Base-by-base conservation (phyloP, 2,113 vertebrate species). In the Mola mola region DNA sequence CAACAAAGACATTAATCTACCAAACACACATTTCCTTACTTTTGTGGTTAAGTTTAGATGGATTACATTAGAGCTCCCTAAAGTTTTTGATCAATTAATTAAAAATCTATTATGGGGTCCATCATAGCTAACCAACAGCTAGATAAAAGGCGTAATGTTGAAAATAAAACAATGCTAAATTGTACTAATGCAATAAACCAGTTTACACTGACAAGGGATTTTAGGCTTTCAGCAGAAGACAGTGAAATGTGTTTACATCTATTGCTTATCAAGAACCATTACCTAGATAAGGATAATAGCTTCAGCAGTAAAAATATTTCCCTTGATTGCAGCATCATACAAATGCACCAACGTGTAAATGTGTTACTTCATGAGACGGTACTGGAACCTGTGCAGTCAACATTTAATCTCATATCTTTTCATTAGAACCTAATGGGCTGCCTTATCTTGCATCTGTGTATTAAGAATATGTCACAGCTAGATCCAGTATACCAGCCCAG, bases 391-490 rank as follows among this genome's bases (percentile, higher is more conserved):
- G 5, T 26, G 41, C 44, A 10, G 19, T 34, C 44, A 26, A 41
- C 21, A 1, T 8, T 11, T 9, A 0, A 5, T 17, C 40, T 56
- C 22, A 62, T 52, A 22, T 38, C 22, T 47, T 50, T 75, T 59
- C 33, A 76, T 64, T 15, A 26, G 9, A 26, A 10, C 42, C 24
- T 41, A 24, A 19, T 5, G 3, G 22, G 34, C 17, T 51, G 41
- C 20, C 37, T 52, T 41, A 66, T 78, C 64, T 62, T 8, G 4
- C 63, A 71, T 74, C 47, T 66, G 40, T 46, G 36, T 42, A 66
- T 70, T 65, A 72, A 36, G 26, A 20, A 8, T 22, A 10, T 69
- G 66, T 70, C 66, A 64, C 21, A 12, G 34, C 36, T 13, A 17
- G 22, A 21, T 38, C 40, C 61, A 56, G 50, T 47, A 41, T 63